phyloP scores from a whole-genome alignment of 2,888 invertebrate genomes.

The Pinctada fucata region DNA sequence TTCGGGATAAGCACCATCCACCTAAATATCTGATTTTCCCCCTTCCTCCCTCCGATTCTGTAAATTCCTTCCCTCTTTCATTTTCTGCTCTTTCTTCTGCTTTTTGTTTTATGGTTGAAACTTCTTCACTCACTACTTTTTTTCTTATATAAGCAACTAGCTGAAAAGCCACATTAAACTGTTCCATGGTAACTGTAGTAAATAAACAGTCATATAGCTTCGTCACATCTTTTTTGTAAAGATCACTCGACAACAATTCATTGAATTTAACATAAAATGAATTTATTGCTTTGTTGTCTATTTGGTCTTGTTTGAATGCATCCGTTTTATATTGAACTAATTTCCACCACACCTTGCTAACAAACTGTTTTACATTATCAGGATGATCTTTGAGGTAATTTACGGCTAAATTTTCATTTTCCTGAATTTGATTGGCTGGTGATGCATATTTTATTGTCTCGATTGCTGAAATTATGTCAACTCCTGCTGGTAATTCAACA shows the following conservation, averaged over 20 bases:
- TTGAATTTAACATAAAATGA: background rate
- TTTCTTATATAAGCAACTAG: slow-evolving; percentile 2
- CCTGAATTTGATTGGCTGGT: too few species aligned
- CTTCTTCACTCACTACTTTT: slow-evolving; percentile 1
- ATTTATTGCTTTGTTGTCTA: too few species aligned
- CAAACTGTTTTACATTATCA: background rate
- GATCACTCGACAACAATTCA: background rate
- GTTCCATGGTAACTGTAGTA: slow-evolving; percentile 5
- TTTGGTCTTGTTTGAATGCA: background rate
- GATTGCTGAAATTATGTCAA: too few species aligned
- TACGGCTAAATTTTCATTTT: too few species aligned
- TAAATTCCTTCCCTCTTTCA: slow-evolving; percentile 7
- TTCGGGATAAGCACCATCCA: slow-evolving; percentile 22
- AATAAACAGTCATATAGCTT: background rate
- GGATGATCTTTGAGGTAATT: background rate
- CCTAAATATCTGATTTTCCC: slow-evolving; percentile 29
- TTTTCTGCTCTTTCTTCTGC: background rate
- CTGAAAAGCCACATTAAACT: slow-evolving; percentile 11
- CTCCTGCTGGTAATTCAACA: too few species aligned
- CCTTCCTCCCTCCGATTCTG: slow-evolving; percentile 25
- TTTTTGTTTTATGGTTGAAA: background rate
- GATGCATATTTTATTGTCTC: too few species aligned
- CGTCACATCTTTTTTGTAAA: background rate
- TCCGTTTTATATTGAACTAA: background rate
- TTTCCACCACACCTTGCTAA: background rate